Evolutionary conservation across 2,797 vertebrate genomes (phyloP), one percentile per base, ranked within the genome.

Genomic region (Premnoplex brunnescens): DNA sequence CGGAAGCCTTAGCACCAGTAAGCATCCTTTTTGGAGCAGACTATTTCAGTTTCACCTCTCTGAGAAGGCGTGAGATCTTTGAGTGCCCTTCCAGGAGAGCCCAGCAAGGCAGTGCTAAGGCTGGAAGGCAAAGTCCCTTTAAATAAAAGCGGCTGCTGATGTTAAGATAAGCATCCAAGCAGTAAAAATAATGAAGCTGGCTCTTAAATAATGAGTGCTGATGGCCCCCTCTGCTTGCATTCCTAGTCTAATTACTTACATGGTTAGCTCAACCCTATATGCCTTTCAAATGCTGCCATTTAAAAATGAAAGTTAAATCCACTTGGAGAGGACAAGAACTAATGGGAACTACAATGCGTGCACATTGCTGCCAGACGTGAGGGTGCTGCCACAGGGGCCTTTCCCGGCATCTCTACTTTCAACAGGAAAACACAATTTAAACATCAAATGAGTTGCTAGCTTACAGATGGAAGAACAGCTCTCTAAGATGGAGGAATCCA

Each of bases 211-310:
- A 97, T 95, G 91, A 95, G 76, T 73, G 94, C 88, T 77, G 89
- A 94, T 88, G 91, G 89, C 66, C 96, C 91, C 83, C 93, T 96
- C 96, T 89, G 81, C 94, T 89, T 93, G 93, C 95, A 95, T 95
- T 97, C 79, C 88, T 95, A 88, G 95, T 74, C 85, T 87, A 97
- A 95, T 96, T 97, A 95, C 94, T 97, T 97, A 97, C 49, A 84
- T 48, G 91, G 92, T 76, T 91, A 95, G 92, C 82, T 91, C 95
- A 96, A 88, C 46, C 95, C 95, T 92, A 84, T 81, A 88, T 95
- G 94, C 94, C 81, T 97, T 97, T 96, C 93, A 97, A 96, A 97
- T 93, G 76, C 94, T 95, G 94, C 92, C 92, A 95, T 90, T 93
- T 89, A 88, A 85, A 96, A 96, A 94, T 52, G 66, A 74, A 95